A percentile compares a stretch with the other conserved stretches of the same genome.
Evolutionary conservation across 2,888 invertebrate genomes (phyloP).

Genomic region (Eulithis prunata): DNA sequence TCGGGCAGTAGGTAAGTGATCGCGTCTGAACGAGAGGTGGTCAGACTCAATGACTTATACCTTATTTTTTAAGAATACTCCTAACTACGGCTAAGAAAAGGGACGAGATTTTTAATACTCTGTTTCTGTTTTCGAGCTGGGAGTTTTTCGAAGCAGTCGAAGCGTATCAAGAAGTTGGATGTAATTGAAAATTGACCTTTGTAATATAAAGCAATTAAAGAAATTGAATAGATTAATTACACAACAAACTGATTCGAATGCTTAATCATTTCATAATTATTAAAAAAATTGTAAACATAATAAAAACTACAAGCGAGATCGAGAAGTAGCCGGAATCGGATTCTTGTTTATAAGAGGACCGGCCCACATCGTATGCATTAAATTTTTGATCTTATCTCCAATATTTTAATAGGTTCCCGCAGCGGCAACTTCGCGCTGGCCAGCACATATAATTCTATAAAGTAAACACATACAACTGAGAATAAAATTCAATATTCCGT

Average conservation of each 20-base stretch:
- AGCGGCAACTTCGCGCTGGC: slow-evolving; percentile 72
- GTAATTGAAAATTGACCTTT: slow-evolving; percentile 22
- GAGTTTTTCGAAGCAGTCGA: no score
- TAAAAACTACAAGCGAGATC: slow-evolving; percentile 69
- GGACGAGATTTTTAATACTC: no score
- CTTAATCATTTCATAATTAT: slow-evolving; percentile 79
- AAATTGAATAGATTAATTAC: slow-evolving; percentile 69
- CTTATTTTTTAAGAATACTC: neutral
- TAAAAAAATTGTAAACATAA: slow-evolving; percentile 80
- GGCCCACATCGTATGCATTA: slow-evolving; percentile 77
- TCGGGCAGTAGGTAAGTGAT: slow-evolving; percentile 70
- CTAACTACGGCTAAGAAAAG: neutral
- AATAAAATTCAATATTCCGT: slow-evolving; percentile 75
- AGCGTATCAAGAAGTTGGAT: no score
- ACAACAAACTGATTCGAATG: slow-evolving; percentile 78
- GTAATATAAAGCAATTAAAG: slow-evolving; percentile 75
- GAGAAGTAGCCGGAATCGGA: slow-evolving; percentile 69
- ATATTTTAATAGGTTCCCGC: slow-evolving; percentile 83
- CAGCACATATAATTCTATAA: slow-evolving; percentile 78
- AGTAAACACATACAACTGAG: slow-evolving; percentile 56
- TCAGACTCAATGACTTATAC: slow-evolving; percentile 33
- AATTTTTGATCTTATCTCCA: slow-evolving; percentile 80
- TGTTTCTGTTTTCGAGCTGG: no score
- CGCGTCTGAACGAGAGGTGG: slow-evolving; percentile 68
- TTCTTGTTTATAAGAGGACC: slow-evolving; percentile 74